Conservation (phyloP, 2,113 vertebrate species). For the Meles meles region DNA sequence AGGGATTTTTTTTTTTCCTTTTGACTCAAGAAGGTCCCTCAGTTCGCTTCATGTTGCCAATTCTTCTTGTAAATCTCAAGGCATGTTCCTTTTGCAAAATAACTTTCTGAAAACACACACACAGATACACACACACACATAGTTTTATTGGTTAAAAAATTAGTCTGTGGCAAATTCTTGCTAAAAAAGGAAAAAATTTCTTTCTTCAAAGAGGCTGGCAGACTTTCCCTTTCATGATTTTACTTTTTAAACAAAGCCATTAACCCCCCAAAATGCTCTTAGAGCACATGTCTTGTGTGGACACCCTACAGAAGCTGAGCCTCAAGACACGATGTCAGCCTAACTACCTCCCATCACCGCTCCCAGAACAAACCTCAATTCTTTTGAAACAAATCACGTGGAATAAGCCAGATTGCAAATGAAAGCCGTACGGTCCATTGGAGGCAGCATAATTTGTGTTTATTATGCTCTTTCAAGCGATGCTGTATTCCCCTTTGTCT, state of each 20-base stretch:
- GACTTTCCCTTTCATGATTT: not conserved
- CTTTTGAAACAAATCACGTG: constrained; percentile 53
- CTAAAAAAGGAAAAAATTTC: not conserved
- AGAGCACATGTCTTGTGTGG: not conserved
- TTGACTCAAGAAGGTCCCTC: constrained; percentile 57
- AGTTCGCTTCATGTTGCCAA: constrained; percentile 34
- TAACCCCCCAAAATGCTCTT: not conserved
- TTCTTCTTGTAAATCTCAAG: constrained; percentile 64
- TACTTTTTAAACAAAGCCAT: constrained; percentile 27
- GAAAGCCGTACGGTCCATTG: not conserved
- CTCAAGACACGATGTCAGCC: not conserved
- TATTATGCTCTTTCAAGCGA: constrained; percentile 48
- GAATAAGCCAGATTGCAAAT: constrained; percentile 61
- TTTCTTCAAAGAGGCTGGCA: not conserved
- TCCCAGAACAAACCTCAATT: constrained; percentile 30
- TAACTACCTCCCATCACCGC: not conserved
- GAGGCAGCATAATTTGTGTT: constrained; percentile 8
- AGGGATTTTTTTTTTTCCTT: constrained; percentile 18
- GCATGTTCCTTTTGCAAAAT: constrained; percentile 50
- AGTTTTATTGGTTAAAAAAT: constrained; percentile 44
- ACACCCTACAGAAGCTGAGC: not conserved
- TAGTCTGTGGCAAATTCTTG: not conserved
- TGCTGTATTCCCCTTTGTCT: constrained; percentile 44
- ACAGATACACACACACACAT: not conserved
- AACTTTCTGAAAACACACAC: constrained; percentile 45